These are phyloP conservation scores for Epistrophe grossulariae DNA, from an alignment of 2,888 invertebrate species.

Conservation along the genomic window DNA sequence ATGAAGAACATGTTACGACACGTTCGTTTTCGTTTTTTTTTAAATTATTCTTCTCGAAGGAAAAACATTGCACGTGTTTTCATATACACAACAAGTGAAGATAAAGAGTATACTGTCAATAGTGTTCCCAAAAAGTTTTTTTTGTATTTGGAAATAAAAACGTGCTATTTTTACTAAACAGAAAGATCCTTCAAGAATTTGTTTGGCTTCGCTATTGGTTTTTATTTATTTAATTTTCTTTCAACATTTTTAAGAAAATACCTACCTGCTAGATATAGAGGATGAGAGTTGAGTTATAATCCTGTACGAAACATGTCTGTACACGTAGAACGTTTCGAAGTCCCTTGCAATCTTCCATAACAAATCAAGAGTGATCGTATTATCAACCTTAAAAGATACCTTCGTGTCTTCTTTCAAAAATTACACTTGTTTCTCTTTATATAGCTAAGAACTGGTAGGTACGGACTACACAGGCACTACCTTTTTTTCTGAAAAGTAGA, in stretches of 20 bases:
- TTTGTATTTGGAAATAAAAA: conserved; percentile 20
- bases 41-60: not conserved
- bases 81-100: not conserved
- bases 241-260: not conserved
- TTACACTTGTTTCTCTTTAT: not conserved
- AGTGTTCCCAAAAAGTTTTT: not conserved
- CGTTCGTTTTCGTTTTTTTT: conserved; percentile 7
- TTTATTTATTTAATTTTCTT: not conserved
- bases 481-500: not conserved
- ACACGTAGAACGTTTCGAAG: conserved; percentile 20
- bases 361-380: not conserved
- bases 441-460: not conserved
- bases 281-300: conserved; percentile 7
- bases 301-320: conserved; percentile 12
- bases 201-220: not conserved
- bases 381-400: not conserved
- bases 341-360: conserved; percentile 9
- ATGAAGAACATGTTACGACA: conserved; percentile 35
- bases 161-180: conserved; percentile 38
- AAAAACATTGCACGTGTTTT: conserved; percentile 31
- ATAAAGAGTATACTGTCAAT: not conserved
- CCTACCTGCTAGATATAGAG: not conserved
- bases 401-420: not conserved
- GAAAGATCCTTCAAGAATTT: not conserved
- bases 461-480: too few relatives aligned